Conservation (phyloP, 2,113 vertebrate species). For the Actinemys pallida region DNA sequence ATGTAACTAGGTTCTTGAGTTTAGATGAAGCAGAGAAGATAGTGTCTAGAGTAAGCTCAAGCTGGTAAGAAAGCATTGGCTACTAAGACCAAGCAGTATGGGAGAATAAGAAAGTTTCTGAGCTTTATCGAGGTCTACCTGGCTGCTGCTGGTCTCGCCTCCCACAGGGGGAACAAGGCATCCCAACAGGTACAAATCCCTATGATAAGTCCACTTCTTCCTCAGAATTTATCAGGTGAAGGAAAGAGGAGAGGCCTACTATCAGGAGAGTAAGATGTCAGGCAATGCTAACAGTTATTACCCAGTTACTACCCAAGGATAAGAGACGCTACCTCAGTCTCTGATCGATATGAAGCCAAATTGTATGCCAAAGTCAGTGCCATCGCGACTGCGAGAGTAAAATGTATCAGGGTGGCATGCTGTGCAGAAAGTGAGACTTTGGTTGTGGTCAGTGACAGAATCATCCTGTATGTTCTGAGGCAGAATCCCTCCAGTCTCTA, state of each 20-base stretch:
- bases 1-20: neutral
- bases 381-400: conserved; percentile 92
- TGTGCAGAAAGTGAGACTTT: conserved; percentile 87
- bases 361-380: conserved; percentile 91
- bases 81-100: neutral
- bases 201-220: neutral
- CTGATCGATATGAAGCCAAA: conserved; percentile 92
- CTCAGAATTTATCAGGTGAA: neutral
- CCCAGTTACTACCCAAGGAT: neutral
- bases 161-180: neutral
- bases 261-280: neutral
- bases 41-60: neutral
- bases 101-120: neutral
- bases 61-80: neutral
- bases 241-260: neutral
- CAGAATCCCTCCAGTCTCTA: conserved; percentile 88
- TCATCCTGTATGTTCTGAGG: conserved; percentile 90
- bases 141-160: neutral
- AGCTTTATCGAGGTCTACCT: neutral
- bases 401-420: conserved; percentile 88
- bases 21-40: neutral
- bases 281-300: neutral
- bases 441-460: conserved; percentile 63
- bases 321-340: conserved; percentile 55
- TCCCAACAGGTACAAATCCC: neutral